A percentile compares a stretch with the other conserved stretches of the same genome.
Conservation (phyloP, 2,888 invertebrate species). For the Sinelater perroti region DNA sequence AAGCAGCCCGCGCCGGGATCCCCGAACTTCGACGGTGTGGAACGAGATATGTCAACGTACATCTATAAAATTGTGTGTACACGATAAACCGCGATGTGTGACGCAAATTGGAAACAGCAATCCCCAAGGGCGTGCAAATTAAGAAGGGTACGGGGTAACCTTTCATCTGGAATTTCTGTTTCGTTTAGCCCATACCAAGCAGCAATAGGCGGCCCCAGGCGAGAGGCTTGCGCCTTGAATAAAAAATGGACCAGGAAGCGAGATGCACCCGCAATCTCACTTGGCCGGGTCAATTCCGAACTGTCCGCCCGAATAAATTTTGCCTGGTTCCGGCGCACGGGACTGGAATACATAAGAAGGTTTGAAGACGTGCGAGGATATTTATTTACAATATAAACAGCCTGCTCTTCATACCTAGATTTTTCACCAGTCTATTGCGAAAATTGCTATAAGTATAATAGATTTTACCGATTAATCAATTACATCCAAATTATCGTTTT, state of each 20-base stretch:
- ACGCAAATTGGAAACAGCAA: conserved; percentile 12
- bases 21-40: conserved; percentile 21
- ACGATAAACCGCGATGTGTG: conserved; percentile 15
- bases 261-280: conserved; percentile 15
- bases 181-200: background rate
- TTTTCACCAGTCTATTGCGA: too few relatives aligned
- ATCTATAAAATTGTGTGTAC: conserved; percentile 22
- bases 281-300: conserved; percentile 17
- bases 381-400: conserved; percentile 22
- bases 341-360: conserved; percentile 20
- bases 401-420: too few relatives aligned
- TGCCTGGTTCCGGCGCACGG: conserved; percentile 18
- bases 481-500: too few relatives aligned
- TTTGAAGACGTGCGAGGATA: conserved; percentile 12
- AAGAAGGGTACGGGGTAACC: background rate
- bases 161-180: background rate
- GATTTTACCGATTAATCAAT: too few relatives aligned
- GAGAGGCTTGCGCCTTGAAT: conserved; percentile 4
- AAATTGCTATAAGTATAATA: too few relatives aligned
- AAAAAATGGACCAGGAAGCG: background rate
- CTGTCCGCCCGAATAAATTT: conserved; percentile 21
- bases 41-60: conserved; percentile 23
- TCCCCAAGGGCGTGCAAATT: background rate
- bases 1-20: conserved; percentile 13
- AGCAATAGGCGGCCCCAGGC: background rate